phyloP scores from a whole-genome alignment of 2,888 invertebrate genomes.

The Tanytarsus gracilentus region DNA sequence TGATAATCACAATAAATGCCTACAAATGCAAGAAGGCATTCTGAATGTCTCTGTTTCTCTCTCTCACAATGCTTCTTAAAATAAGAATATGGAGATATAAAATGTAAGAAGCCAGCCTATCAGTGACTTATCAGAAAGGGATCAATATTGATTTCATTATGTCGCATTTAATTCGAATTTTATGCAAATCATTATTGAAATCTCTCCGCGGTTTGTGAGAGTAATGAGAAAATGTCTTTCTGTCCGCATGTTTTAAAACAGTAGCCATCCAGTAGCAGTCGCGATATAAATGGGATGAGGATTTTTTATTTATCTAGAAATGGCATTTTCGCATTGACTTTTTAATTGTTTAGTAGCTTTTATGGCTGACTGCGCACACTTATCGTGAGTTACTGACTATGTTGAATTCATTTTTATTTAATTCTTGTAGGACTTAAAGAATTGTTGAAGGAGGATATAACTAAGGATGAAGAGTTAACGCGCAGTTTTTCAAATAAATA shows the following conservation, averaged over 20 bases:
- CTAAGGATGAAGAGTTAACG: no score
- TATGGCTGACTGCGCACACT: background rate
- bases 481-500: no score
- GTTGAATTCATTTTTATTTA: constrained; percentile 7
- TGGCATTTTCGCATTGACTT: background rate
- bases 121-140: background rate
- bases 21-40: constrained; percentile 7
- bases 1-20: constrained; percentile 2
- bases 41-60: background rate
- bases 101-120: background rate
- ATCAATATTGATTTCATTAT: constrained; percentile 24
- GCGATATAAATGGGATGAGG: constrained; percentile 14
- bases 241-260: background rate
- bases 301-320: constrained; percentile 11
- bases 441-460: no score
- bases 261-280: no score
- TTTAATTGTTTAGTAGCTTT: constrained; percentile 25
- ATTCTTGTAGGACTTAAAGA: background rate
- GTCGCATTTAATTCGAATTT: constrained; percentile 24
- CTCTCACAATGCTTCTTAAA: no score
- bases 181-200: constrained; percentile 18
- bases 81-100: no score
- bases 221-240: background rate
- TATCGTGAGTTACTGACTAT: constrained; percentile 27
- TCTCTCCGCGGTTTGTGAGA: background rate